Evolutionary conservation across 2,797 vertebrate genomes (phyloP), one percentile per base, ranked within the genome.

Genomic region (Myripristis jacobus): DNA sequence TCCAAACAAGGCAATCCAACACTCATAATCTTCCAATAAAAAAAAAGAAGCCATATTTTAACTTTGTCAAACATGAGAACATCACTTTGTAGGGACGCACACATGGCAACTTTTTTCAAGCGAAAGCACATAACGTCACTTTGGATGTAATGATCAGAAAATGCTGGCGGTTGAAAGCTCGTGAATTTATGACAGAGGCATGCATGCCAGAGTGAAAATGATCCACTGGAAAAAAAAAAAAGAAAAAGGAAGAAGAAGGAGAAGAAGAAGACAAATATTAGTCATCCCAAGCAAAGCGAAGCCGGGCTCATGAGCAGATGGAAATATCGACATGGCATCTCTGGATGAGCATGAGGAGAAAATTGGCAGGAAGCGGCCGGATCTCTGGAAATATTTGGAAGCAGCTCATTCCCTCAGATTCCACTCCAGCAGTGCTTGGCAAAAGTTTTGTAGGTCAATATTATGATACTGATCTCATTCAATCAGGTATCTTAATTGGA

Each of bases 391-490:
- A 59, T 66, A 76, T 70, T 67, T 50, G 13, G 31, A 31, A 29
- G 36, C 38, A 12, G 31, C 62, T 81, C 3, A 70, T 81, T 75
- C 34, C 66, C 56, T 83, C 29, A 70, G 52, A 77, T 72, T 70
- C 4, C 16, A 53, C 57, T 55, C 51, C 47, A 47, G 36, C 54
- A 24, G 24, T 5, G 2, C 47, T 69, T 71, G 46, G 51, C 60
- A 57, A 71, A 61, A 70, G 21, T 60, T 36, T 29, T 27, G n/a
- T 12, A 29, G 56, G 66, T 79, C 44, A 44, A 75, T 69, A 61
- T 59, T 64, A 58, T 74, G 65, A 69, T 68, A 81, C 69, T 73
- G 64, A 78, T 70, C 66, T 72, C 47, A 59, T 24, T 59, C 61
- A 72, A 66, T 75, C 52, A 31, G 25, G 29, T 15, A 22, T 70